Evolutionary conservation across 1,140 invertebrate genomes (phyloP), one percentile per base, ranked within the genome.

Genomic region (Coptotermes formosanus): DNA sequence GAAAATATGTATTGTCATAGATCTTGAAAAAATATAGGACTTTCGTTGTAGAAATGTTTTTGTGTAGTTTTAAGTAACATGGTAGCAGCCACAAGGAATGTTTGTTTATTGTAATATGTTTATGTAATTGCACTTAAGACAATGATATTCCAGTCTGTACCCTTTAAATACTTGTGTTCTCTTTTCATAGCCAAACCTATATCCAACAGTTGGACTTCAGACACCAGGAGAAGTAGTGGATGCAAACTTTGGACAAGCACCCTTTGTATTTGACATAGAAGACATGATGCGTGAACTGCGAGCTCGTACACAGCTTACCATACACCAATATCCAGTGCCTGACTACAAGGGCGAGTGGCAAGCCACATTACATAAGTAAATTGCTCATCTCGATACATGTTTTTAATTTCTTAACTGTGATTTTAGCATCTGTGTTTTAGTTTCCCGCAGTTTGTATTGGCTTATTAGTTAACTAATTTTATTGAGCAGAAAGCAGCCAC

Each of bases 171-270:
- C 45, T 7, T 23, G 52, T 82, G 44, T 25, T 88, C 44, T 82
- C 85, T 59, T 81, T 87, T 81, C 52, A 45, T 92, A 99, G 97
- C 94, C 96, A 87, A 98, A 99, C 92, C 92, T 99, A 75, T 99
- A 99, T 92, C 99, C 99, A 30, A 99, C 98, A 6, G 98, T 99
- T 86, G 99, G 99, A 32, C 93, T 99, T 82, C 99, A 99, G 92
- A 99, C 98, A 82, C 97, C 98, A 1, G 98, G 98, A 82, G 98
- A 99, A 92, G 96, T 99, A 52, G 97, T 99, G 21, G 98, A 99
- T 91, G 98, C 98, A 6, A 99, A 99, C 93, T 99, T 99, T 91
- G 99, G 99, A 1, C 98, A 99, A 90, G 94, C 95, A 88, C 98
- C 98, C 19, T 99, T 99, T 93, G 94, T 98, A 87, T 99, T 98